Evolutionary conservation across 1,140 invertebrate genomes (phyloP), one percentile per base, ranked within the genome.

Genomic region (Drosophila fuyamai): DNA sequence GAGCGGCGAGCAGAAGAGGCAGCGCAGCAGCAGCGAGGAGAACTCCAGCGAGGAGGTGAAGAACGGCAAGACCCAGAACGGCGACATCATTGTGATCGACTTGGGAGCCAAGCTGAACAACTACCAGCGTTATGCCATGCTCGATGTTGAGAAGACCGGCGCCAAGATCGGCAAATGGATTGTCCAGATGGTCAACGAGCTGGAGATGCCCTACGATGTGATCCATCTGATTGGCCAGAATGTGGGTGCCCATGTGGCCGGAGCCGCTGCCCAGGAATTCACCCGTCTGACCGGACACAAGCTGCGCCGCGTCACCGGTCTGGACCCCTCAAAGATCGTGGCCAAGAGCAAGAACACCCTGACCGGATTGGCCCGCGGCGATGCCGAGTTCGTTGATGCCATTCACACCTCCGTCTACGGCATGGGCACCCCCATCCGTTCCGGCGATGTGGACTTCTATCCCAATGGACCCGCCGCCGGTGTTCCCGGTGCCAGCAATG

Each of bases 361-460:
- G 29, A 93, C 94, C 44, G 93, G 95, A 6, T 73, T 95, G 14
- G 93, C 93, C 46, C 80, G 84, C n/a, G 90, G 72, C 18, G 95
- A 95, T 90, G 95, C 94, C 1, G 91, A 92, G 13, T 95, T 95
- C 48, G 94, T 95, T 0, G 96, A 97, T 79, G 94, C 95, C 2
- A 95, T 97, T 73, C 96, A 97, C 80, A 96, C 96, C 0, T 96
- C 95, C 66, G 95, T 94, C 14, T 95, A 95, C 0, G 94, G 95
- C 53, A 95, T 96, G 84, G 96, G 96, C 5, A 94, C 96, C 47
- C 92, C 94, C 51, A 94, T 95, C 55, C 94, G 95, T 36, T 93
- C 95, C 76, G 96, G 96, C 13, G 94, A 96, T 72, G 94, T 94
- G 8, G 97, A 97, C 91, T 97, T 97, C 93, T 97, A 95, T 85